Evolutionary conservation across 2,888 invertebrate species (phyloP), one percentile per base, ranked within the genome.

Genomic region (Cheilosia scutellata): DNA sequence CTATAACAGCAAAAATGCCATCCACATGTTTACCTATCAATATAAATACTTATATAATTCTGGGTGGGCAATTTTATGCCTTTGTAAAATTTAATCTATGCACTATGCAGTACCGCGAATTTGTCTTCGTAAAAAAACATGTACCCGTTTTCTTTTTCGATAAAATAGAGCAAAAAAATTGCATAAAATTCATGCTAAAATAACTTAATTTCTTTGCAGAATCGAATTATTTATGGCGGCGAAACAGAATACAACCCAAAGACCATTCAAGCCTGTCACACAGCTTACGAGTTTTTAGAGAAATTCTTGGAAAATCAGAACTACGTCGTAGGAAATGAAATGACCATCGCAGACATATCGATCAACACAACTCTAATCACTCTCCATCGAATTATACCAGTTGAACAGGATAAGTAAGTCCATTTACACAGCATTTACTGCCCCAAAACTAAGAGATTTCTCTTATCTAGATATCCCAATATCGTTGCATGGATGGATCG

Each of bases 271-370:
- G 62, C 89, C 5, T 88, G 92, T 16, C 89, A 91, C 13, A 89
- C 89, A 42, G 90, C 91, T 2, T 92, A 91, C 71, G 90, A 71
- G 5, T 88, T 90, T n/a, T 80, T 93, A 51, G 91, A 93, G 49
- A 90, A 89, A 9, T 91, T 92, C 72, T 88, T 93, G 9, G 87
- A 91, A 42, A 89, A 89, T 2, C 88, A 88, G 7, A 82, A 80
- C 11, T 92, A 89, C 87, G 89, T 92, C 9, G 90, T 89, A 3
- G 91, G 90, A 40, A 87, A 90, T 42, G 86, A 89, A 49, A 82
- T 91, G 77, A 91, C 91, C 5, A 89, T 92, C 27, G 94, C 94
- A 0, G 94, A 94, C 89, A 89, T 94, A 53, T 92, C 92, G 13
- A 91, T 94, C 62, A 90, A 93, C 44, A 91, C 93, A 2, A 91